phyloP scores from a whole-genome alignment of 1,140 invertebrate genomes.

The Philopotamus ludificatus region DNA sequence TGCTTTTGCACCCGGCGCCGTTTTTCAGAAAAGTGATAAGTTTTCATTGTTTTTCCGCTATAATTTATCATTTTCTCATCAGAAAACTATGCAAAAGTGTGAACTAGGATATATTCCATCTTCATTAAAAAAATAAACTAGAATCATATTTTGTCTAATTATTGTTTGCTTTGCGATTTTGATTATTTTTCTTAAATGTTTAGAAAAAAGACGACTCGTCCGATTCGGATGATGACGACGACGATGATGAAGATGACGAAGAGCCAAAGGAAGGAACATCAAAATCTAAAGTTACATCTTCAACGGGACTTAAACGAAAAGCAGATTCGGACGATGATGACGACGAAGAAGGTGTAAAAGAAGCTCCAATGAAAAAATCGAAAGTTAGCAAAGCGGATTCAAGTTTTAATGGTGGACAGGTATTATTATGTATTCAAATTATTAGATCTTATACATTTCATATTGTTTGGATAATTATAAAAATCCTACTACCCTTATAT shows the following conservation, averaged over 20 bases:
- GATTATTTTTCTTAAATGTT: no score
- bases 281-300: conserved; percentile 16
- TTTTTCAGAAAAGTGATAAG: no score
- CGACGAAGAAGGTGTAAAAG: conserved; percentile 44
- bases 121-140: no score
- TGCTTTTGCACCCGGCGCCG: neutral
- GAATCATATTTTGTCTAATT: no score
- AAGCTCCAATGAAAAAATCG: conserved; percentile 46
- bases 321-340: conserved; percentile 45
- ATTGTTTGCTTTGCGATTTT: no score
- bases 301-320: conserved; percentile 44
- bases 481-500: no score
- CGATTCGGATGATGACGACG: neutral
- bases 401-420: conserved; percentile 29
- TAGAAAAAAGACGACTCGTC: conserved; percentile 10
- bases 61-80: no score
- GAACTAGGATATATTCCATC: no score
- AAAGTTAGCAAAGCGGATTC: conserved; percentile 46
- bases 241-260: conserved; percentile 8
- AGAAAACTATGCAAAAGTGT: no score
- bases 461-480: neutral
- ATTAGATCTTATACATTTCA: neutral
- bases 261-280: no score
- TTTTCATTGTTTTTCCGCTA: no score
- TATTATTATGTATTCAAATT: conserved; percentile 24